Percentiles rank a stretch among this genome's conserved stretches.
Conservation (phyloP, 2,797 vertebrate species). For the Labeo calbasu region DNA sequence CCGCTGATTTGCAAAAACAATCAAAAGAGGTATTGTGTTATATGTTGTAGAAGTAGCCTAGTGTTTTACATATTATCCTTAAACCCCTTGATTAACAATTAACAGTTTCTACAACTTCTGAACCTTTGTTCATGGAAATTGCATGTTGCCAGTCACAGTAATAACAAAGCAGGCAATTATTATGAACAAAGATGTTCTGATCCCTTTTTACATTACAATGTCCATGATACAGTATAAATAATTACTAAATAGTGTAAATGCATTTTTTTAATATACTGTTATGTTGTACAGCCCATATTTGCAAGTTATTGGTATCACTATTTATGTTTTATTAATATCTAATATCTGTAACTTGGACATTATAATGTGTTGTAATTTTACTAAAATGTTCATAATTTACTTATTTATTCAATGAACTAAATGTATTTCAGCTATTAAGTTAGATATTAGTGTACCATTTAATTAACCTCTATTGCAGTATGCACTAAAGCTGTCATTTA, state of each 20-base stretch:
- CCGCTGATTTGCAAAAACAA: slow-evolving; percentile 86
- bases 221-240: background rate
- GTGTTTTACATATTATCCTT: slow-evolving; percentile 45
- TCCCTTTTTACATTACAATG: slow-evolving; percentile 34
- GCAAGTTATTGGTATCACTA: background rate
- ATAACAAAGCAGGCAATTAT: slow-evolving; percentile 59
- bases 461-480: background rate
- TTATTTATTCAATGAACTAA: slow-evolving; percentile 3
- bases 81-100: slow-evolving; percentile 48
- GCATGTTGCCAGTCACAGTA: slow-evolving; percentile 56
- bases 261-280: background rate
- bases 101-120: slow-evolving; percentile 28
- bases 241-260: background rate
- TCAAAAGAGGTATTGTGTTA: slow-evolving; percentile 86
- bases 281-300: background rate
- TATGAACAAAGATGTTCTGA: slow-evolving; percentile 56
- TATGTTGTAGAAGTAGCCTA: slow-evolving; percentile 28
- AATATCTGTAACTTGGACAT: background rate
- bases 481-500: background rate
- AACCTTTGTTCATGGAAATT: slow-evolving; percentile 64
- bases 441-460: background rate
- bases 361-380: slow-evolving; percentile 24
- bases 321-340: background rate
- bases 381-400: background rate
- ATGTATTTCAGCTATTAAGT: background rate